phyloP scores from a whole-genome alignment of 2,888 invertebrate species.

The Agrochola circellaris region DNA sequence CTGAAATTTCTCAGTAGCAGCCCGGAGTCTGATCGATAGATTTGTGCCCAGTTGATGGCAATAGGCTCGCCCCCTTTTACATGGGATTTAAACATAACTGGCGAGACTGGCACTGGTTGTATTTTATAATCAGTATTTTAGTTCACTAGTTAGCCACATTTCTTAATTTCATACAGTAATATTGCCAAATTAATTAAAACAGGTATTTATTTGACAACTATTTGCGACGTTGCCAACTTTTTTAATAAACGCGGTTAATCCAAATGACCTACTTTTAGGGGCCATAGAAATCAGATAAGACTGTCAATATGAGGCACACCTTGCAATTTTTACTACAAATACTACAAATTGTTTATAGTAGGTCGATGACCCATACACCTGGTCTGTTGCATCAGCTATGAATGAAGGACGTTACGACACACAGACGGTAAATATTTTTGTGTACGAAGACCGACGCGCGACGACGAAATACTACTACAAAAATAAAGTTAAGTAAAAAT shows the following conservation, averaged over 20 bases:
- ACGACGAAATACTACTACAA: constrained; percentile 8
- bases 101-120: too few relatives aligned
- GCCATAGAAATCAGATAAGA: not conserved
- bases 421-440: not conserved
- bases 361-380: constrained; percentile 30
- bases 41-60: too few relatives aligned
- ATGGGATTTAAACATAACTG: too few relatives aligned
- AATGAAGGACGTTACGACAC: constrained; percentile 40
- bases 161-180: too few relatives aligned
- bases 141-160: too few relatives aligned
- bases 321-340: constrained; percentile 16
- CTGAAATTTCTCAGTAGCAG: too few relatives aligned
- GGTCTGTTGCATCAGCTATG: constrained; percentile 43
- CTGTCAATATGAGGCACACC: not conserved
- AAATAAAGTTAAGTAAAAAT: not conserved
- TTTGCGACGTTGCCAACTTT: too few relatives aligned
- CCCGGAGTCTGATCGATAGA: too few relatives aligned
- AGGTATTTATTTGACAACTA: too few relatives aligned
- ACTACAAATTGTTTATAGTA: not conserved
- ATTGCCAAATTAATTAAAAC: too few relatives aligned
- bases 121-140: too few relatives aligned
- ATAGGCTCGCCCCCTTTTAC: too few relatives aligned
- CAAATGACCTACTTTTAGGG: constrained; percentile 14
- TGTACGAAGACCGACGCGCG: not conserved
- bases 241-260: not conserved